Evolutionary conservation across 2,113 vertebrate species (phyloP).

Genomic region (Cyphomyrus plagiostoma): DNA sequence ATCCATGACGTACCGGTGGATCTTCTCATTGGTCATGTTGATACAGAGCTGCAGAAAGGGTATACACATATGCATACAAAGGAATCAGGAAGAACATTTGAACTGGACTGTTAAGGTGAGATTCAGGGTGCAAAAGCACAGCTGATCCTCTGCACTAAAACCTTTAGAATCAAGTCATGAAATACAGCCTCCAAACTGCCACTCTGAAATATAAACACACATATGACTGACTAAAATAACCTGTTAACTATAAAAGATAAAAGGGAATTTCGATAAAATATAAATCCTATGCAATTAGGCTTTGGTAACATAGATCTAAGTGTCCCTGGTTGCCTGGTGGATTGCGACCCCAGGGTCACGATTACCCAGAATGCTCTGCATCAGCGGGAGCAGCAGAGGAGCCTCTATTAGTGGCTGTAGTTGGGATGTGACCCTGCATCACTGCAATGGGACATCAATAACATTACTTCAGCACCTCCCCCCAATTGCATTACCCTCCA

Average conservation of each 20-base stretch:
- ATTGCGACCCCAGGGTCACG: background rate
- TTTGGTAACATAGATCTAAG: background rate
- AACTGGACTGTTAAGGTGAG: background rate
- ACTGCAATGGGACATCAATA: background rate
- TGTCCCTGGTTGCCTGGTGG: background rate
- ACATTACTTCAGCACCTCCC: background rate
- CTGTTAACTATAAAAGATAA: background rate
- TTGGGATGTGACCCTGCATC: background rate
- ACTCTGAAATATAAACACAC: background rate
- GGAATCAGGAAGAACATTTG: constrained; percentile 28
- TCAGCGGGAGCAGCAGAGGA: background rate
- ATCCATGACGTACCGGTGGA: constrained; percentile 79
- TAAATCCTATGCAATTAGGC: background rate
- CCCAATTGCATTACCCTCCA: background rate
- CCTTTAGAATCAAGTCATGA: background rate
- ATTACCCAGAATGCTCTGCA: background rate
- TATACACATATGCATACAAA: constrained; percentile 29
- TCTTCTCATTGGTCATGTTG: constrained; percentile 93
- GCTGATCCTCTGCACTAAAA: background rate
- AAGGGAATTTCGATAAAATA: background rate
- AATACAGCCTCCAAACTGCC: background rate
- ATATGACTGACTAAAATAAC: background rate
- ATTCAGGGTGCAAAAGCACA: background rate
- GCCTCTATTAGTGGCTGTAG: background rate
- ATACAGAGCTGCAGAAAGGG: constrained; percentile 74